Percentiles rank a stretch among this genome's conserved stretches.
phyloP scores from a whole-genome alignment of 2,113 vertebrate species.

The Festucalex cinctus region DNA sequence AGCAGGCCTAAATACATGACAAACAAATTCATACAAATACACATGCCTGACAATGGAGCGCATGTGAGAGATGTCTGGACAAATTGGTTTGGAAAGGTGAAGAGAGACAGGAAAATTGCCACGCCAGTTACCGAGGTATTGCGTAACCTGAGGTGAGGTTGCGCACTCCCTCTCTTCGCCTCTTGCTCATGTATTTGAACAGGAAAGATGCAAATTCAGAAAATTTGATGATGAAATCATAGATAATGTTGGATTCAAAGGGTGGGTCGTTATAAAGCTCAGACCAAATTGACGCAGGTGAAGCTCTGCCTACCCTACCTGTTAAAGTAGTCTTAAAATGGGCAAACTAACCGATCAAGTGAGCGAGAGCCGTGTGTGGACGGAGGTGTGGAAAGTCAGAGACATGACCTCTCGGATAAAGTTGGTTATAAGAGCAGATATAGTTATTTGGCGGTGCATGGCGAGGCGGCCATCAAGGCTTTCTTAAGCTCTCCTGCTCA shows the following conservation, averaged over 20 bases:
- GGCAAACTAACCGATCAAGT: conserved; percentile 51
- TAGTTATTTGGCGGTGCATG: conserved; percentile 10
- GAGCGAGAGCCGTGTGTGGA: conserved; percentile 13
- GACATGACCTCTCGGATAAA: conserved; percentile 32
- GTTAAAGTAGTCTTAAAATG: conserved; percentile 44
- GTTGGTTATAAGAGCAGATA: conserved; percentile 8
- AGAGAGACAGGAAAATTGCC: too few species aligned
- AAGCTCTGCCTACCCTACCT: not conserved
- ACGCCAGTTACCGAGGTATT: not conserved
- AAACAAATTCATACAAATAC: too few species aligned
- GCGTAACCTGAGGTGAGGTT: not conserved
- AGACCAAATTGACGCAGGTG: not conserved
- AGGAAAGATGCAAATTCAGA: not conserved
- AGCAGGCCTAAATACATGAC: too few species aligned
- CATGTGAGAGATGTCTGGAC: too few species aligned
- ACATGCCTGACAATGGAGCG: too few species aligned
- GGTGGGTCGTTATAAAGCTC: not conserved
- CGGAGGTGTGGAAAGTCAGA: conserved; percentile 7
- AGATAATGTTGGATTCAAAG: not conserved
- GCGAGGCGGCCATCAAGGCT: conserved; percentile 12
- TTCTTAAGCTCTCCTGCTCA: conserved; percentile 33
- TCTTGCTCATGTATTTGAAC: not conserved
- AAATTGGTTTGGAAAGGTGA: too few species aligned
- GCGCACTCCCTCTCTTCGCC: not conserved
- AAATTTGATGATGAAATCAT: not conserved